A percentile compares a stretch with the other conserved stretches of the same genome.
Conservation (phyloP, 2,888 invertebrate species). For the Eupithecia pulchellata region DNA sequence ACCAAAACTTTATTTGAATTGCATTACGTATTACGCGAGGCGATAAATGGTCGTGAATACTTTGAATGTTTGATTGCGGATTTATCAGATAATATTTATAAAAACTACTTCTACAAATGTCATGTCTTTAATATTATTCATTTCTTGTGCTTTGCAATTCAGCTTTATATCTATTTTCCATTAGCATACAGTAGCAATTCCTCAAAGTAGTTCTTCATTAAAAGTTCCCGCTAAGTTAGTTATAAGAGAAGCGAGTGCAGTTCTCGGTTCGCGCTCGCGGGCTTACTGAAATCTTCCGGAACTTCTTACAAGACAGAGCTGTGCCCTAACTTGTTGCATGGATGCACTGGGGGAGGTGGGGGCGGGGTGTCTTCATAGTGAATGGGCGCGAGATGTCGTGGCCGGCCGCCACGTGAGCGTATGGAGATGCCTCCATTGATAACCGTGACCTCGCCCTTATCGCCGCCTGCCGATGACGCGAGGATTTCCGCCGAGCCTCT, state of each 20-base stretch:
- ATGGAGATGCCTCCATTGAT: constrained; percentile 84
- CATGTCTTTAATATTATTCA: too few species aligned
- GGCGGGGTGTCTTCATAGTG: constrained; percentile 79
- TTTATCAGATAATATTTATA: background rate
- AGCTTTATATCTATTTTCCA: background rate
- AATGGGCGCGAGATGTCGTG: constrained; percentile 85
- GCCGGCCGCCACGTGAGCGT: constrained; percentile 80
- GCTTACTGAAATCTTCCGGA: constrained; percentile 62
- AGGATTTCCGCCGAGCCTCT: constrained; percentile 50
- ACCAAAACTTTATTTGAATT: constrained; percentile 70
- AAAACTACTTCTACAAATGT: background rate
- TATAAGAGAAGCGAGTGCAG: constrained; percentile 25
- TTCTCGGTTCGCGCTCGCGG: constrained; percentile 44
- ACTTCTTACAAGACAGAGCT: constrained; percentile 76
- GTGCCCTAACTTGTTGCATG: constrained; percentile 83
- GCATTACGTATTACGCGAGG: constrained; percentile 50
- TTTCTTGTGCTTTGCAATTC: background rate
- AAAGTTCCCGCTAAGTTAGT: constrained; percentile 28
- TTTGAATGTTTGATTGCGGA: constrained; percentile 21
- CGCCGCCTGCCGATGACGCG: constrained; percentile 69
- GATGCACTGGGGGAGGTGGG: constrained; percentile 76
- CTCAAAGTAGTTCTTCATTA: constrained; percentile 5
- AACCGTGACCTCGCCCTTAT: constrained; percentile 83
- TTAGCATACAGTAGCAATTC: background rate
- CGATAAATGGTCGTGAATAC: constrained; percentile 37